phyloP scores from a whole-genome alignment of 1,140 invertebrate species.

The Drosophila orosa region DNA sequence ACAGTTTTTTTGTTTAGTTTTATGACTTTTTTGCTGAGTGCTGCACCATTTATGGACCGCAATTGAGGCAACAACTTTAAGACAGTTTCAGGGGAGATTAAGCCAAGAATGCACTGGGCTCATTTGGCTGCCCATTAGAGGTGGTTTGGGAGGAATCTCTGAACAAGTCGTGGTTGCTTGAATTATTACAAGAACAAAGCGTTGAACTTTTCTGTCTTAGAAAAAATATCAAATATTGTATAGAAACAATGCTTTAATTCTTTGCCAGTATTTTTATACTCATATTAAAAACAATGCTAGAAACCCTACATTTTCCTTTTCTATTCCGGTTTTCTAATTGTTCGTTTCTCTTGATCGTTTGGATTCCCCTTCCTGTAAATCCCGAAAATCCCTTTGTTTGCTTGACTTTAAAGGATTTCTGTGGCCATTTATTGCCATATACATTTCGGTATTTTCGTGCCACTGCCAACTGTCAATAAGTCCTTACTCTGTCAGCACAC shows the following conservation, averaged over 20 bases:
- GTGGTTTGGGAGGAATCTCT: background rate
- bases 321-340: background rate
- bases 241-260: background rate
- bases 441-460: constrained; percentile 40
- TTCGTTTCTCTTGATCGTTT: background rate
- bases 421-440: constrained; percentile 63
- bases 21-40: constrained; percentile 38
- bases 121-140: constrained; percentile 10
- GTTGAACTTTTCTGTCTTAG: background rate
- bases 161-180: background rate
- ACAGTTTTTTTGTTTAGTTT: constrained; percentile 39
- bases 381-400: constrained; percentile 13
- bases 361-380: background rate
- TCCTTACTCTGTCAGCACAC: constrained; percentile 49
- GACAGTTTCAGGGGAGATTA: constrained; percentile 20
- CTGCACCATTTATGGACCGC: constrained; percentile 40
- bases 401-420: constrained; percentile 47
- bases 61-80: constrained; percentile 16
- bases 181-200: background rate
- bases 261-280: background rate
- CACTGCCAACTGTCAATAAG: constrained; percentile 59
- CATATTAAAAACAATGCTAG: background rate
- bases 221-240: background rate
- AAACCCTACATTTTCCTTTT: background rate
- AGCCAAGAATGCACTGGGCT: constrained; percentile 13